Base-by-base conservation (phyloP, 2,113 vertebrate species). In the Zingel zingel region DNA sequence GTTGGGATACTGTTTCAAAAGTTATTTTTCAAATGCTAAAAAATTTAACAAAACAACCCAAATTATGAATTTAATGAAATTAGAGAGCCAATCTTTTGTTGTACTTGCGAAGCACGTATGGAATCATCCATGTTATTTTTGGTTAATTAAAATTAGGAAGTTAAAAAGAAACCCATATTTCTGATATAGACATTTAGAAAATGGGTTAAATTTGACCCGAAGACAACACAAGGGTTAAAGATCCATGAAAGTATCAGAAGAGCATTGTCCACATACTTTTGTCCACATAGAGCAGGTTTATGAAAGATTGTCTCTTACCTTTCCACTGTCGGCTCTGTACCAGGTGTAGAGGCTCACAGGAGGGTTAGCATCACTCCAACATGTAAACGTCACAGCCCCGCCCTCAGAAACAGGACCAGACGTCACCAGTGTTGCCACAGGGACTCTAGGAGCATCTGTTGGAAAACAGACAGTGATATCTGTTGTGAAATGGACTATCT, bases 311-410 rank as follows among this genome's bases (percentile, higher is more conserved):
- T 27, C 6, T 71, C 13, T 18, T 43, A 83, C 73, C 13, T 57
- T 3, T 54, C 86, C 73, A 0, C 0, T 0, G 16, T 48, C 2
- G 1, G 18, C 12, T 57, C 63, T 81, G 79, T 48, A 79, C 90
- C 88, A 91, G 79, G 25, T 61, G 72, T 71, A 86, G 36, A 5
- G 8, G 25, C 14, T 62, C 36, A 83, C 84, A 0, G 79, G 83
- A 1, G 88, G 86, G 86, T 91, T 91, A 1, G 86, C 83, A 1
- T 86, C 65, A 27, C 84, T 88, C 0, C 57, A 79, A 50, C 90
- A 91, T 2, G 51, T 77, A 30, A 91, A 50, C 0, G 3, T 27
- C 62, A 88, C 81, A 1, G 16, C 4, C 5, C 0, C 6, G 2
- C 81, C 84, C 16, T 72, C 84, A 25, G 30, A 16, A 4, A 81